These are phyloP conservation scores for Stomatorhinus ivindoensis DNA, from an alignment of 2,113 vertebrate genomes.

Conservation along the genomic window DNA sequence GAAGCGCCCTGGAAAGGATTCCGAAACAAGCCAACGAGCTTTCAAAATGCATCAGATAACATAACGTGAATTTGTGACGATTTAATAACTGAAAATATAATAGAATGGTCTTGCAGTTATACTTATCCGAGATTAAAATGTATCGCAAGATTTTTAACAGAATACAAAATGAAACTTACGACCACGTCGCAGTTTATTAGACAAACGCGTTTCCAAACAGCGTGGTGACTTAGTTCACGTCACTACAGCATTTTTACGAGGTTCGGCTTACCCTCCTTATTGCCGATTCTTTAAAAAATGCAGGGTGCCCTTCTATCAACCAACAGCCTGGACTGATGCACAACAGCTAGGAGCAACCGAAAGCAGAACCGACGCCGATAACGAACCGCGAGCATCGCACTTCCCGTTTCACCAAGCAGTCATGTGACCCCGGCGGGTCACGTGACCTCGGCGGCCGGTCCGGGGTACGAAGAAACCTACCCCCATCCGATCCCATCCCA, in stretches of 20 bases:
- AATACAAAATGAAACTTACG: background rate
- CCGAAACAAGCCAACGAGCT: background rate
- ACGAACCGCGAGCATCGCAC: background rate
- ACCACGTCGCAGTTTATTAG: background rate
- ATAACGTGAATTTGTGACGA: background rate
- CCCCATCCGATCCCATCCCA: background rate
- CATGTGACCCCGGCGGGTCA: background rate
- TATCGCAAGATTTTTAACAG: background rate
- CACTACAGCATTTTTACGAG: background rate
- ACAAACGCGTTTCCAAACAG: background rate
- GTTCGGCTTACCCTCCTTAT: background rate
- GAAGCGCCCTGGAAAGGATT: background rate
- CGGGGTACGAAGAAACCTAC: background rate
- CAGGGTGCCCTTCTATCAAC: background rate
- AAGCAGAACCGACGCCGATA: no score
- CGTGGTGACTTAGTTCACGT: background rate
- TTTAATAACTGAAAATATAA: background rate
- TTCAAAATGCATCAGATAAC: background rate
- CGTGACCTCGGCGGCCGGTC: background rate
- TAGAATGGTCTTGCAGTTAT: background rate
- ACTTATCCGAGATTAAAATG: background rate
- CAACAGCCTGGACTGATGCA: background rate
- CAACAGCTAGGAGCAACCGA: background rate
- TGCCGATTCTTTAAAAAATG: background rate
- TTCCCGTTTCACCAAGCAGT: constrained; percentile 10